phyloP scores from a whole-genome alignment of 2,797 vertebrate genomes.

The Apogon hyalosoma region DNA sequence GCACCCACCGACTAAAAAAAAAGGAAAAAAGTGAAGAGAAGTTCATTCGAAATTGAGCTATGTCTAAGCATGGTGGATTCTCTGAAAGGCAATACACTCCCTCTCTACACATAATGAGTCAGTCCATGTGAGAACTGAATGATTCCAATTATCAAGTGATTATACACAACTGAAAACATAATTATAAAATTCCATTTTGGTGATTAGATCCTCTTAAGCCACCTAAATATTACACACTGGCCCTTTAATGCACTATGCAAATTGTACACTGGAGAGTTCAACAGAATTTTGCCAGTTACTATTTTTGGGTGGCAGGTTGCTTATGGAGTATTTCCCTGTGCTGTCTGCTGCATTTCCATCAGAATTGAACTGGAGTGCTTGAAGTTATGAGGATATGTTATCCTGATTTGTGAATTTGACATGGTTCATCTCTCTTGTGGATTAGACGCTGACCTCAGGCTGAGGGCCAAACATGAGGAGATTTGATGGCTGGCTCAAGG shows the following conservation, averaged over 20 bases:
- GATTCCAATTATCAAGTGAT: too few relatives aligned
- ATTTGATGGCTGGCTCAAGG: conserved; percentile 70
- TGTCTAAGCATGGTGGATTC: too few relatives aligned
- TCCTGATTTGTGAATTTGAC: conserved; percentile 71
- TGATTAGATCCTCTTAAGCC: too few relatives aligned
- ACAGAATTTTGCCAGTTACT: not conserved
- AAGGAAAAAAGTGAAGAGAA: too few relatives aligned
- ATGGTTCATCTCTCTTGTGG: conserved; percentile 70
- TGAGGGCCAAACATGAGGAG: conserved; percentile 71
- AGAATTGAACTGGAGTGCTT: conserved; percentile 28
- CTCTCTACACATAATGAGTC: too few relatives aligned
- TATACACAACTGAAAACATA: too few relatives aligned
- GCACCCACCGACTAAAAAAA: too few relatives aligned
- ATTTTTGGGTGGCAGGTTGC: not conserved
- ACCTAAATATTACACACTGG: too few relatives aligned
- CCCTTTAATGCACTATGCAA: conserved; percentile 4
- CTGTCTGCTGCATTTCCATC: conserved; percentile 38
- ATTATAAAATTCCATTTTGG: too few relatives aligned
- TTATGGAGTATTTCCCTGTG: conserved; percentile 15
- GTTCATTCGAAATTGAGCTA: too few relatives aligned
- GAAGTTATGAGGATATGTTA: conserved; percentile 44
- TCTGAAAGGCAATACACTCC: too few relatives aligned
- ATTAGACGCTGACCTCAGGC: conserved; percentile 77
- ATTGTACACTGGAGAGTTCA: conserved; percentile 12
- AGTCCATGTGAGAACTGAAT: too few relatives aligned